phyloP scores from a whole-genome alignment of 2,888 invertebrate genomes.

The Lepidocyrtinus sp. region DNA sequence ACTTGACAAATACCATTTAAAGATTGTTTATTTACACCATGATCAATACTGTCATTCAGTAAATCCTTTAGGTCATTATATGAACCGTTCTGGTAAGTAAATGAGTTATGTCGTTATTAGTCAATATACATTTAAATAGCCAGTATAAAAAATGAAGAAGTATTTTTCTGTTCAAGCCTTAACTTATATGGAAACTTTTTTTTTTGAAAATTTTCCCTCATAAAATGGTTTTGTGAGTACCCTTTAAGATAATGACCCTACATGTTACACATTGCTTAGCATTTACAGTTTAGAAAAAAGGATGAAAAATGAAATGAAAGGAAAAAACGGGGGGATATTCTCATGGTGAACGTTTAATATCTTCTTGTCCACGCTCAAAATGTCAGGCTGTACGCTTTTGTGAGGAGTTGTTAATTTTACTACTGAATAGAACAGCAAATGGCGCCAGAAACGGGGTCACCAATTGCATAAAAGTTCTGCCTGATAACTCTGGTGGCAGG shows the following conservation, averaged over 20 bases:
- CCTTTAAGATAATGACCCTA: constrained; percentile 3
- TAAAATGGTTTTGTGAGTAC: constrained; percentile 1
- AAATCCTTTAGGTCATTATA: neutral
- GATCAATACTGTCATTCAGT: constrained; percentile 13
- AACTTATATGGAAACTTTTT: neutral
- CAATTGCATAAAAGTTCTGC: constrained; percentile 57
- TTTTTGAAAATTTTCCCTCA: neutral
- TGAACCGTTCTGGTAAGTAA: neutral
- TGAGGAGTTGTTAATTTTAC: constrained; percentile 33
- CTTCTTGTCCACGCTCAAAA: neutral
- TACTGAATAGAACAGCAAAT: constrained; percentile 68
- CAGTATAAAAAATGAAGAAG: constrained; percentile 11
- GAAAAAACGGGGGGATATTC: too few species aligned
- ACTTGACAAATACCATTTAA: too few species aligned
- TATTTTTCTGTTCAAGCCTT: neutral
- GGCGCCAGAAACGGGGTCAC: constrained; percentile 67
- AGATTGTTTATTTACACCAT: constrained; percentile 10
- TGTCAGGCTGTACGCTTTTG: neutral
- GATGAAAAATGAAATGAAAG: too few species aligned
- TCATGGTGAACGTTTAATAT: neutral
- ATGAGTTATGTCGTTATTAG: neutral
- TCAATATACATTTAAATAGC: neutral
- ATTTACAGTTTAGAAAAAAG: too few species aligned
- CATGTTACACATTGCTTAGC: too few species aligned
- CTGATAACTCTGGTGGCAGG: constrained; percentile 63